Base-by-base conservation (phyloP, 1,140 invertebrate genomes). In the Penaeus chinensis region DNA sequence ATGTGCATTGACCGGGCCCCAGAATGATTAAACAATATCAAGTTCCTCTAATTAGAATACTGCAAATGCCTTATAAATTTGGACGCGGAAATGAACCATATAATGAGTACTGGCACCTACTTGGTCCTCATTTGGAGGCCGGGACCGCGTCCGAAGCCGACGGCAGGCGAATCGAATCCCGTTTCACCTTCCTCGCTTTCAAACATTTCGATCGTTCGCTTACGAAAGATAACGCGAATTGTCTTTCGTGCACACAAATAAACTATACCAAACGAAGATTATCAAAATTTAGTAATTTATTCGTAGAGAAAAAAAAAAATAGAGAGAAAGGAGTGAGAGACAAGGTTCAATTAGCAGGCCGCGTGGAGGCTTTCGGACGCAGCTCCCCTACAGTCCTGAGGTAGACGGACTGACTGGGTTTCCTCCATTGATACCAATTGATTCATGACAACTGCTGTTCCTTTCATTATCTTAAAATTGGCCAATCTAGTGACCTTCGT, bases 61-160 rank as follows among this genome's bases (percentile, higher is more conserved):
- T 47, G 47, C 47, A 47, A 47, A 47, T 47, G 47, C 47, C 47
- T 47, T 47, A 47, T 47, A 47, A 47, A 47, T 47, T 47, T 22
- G 47, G 18, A 85, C 76, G 66, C 60, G 54, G 76, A 85, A 79
- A 79, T 85, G 79, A 62, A 66, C 61, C 66, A 42, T 79, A 80
- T 71, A 78, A 79, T 78, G 77, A 86, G 32, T 60, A 80, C 77
- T 81, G 84, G 84, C 84, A 86, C 63, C 63, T 65, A 71, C 77
- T 62, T 80, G 84, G 79, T 85, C 84, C 84, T 86, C 84, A 86
- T 86, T 86, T 86, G 84, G 84, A 86, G 84, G 84, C 84, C 84
- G 71, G 5, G 63, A 78, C 8, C 76, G 84, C 84, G 84, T 86
- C 84, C 71, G 84, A 86, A n/a, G 32, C 37, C 77, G 37, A 69